Percentiles rank a stretch among this genome's conserved stretches.
phyloP scores from a whole-genome alignment of 1,140 invertebrate genomes.

The Drosophila fuyamai region DNA sequence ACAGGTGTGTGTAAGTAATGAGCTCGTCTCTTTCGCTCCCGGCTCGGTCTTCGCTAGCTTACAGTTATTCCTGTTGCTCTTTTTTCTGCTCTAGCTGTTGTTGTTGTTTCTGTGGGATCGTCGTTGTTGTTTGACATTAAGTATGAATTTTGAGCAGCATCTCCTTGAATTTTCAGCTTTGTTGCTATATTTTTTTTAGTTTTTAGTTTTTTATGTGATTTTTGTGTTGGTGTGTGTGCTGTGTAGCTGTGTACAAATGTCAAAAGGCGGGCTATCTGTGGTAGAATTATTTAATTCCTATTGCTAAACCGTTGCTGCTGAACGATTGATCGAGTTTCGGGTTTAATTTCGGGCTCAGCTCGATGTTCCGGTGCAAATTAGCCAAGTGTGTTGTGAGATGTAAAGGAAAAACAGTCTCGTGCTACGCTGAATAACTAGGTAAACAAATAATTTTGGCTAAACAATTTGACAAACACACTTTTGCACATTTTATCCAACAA shows the following conservation, averaged over 20 bases:
- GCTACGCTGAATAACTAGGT: slow-evolving; percentile 69
- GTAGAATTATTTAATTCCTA: slow-evolving; percentile 26
- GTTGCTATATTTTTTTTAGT: slow-evolving; percentile 22
- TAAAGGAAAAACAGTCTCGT: slow-evolving; percentile 50
- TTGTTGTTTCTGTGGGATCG: slow-evolving; percentile 31
- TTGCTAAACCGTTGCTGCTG: slow-evolving; percentile 7
- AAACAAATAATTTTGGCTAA: slow-evolving; percentile 80
- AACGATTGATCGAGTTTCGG: slow-evolving; percentile 3
- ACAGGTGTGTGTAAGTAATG: slow-evolving; percentile 25
- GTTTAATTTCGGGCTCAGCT: slow-evolving; percentile 7
- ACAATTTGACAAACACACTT: slow-evolving; percentile 79
- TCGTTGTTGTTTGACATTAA: slow-evolving; percentile 66
- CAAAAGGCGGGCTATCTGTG: slow-evolving; percentile 41
- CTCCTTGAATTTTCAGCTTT: slow-evolving; percentile 49
- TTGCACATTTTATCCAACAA: slow-evolving; percentile 71
- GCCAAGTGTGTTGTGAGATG: slow-evolving; percentile 13
- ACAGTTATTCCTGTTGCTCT: slow-evolving; percentile 36
- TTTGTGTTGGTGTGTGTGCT: slow-evolving; percentile 31
- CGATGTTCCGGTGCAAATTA: slow-evolving; percentile 10
- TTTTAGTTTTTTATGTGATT: slow-evolving; percentile 5
- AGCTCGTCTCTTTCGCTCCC: slow-evolving; percentile 6
- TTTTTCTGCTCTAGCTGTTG: slow-evolving; percentile 33
- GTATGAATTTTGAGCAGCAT: slow-evolving; percentile 67
- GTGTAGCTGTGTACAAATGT: slow-evolving; percentile 41
- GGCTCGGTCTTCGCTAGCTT: slow-evolving; percentile 38